A percentile compares a stretch with the other conserved stretches of the same genome.
Evolutionary conservation across 2,797 vertebrate species (phyloP).

Genomic region (Lutjanus campechanus): DNA sequence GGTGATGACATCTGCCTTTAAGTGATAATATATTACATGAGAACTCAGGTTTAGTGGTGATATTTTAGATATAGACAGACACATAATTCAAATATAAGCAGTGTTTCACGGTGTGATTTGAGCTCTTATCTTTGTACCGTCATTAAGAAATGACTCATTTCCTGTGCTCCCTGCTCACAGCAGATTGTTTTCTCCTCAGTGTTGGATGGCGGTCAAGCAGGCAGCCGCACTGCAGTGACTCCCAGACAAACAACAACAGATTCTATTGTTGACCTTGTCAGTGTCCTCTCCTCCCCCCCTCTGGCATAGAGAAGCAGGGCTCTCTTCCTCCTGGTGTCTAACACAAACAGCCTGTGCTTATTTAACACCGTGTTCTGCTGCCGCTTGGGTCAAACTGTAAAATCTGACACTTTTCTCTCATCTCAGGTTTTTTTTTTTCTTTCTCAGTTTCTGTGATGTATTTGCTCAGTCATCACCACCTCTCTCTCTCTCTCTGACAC

Average conservation of each 20-base stretch:
- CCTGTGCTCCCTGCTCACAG: constrained; percentile 23
- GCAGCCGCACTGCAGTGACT: constrained; percentile 38
- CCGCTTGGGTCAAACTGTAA: constrained; percentile 16
- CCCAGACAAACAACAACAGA: constrained; percentile 59
- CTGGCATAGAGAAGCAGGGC: background rate
- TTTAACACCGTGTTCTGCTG: constrained; percentile 26
- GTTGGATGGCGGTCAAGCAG: constrained; percentile 21
- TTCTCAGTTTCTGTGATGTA: background rate
- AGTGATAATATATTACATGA: background rate
- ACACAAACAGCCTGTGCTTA: constrained; percentile 38
- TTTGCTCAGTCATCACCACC: constrained; percentile 8
- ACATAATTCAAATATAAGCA: background rate
- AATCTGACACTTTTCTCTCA: background rate
- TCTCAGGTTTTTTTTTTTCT: background rate
- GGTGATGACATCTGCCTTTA: background rate
- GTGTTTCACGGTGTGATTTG: background rate
- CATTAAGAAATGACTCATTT: constrained; percentile 10
- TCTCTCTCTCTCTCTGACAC: background rate
- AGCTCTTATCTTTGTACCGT: background rate
- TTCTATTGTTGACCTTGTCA: constrained; percentile 62
- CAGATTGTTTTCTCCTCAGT: constrained; percentile 42
- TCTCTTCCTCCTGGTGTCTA: constrained; percentile 28
- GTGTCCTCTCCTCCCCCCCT: constrained; percentile 46
- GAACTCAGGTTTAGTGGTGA: too few relatives aligned
- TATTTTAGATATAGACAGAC: background rate